Percentiles rank a stretch among this genome's conserved stretches.
Evolutionary conservation across 37 sponge, comb jelly and placozoan species (phyloP).

Genomic region (Geodia barretti): DNA sequence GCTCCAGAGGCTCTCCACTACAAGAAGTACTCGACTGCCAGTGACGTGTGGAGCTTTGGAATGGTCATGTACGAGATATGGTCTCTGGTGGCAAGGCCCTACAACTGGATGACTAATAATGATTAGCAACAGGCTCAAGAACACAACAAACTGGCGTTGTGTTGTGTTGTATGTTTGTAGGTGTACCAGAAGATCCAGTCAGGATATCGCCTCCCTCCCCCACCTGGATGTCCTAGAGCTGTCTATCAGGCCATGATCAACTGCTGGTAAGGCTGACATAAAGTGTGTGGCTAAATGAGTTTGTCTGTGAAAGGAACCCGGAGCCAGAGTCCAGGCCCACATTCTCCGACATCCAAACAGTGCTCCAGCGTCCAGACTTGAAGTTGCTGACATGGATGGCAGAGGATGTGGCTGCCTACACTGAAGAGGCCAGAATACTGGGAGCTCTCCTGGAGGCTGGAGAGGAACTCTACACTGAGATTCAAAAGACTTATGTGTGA

Average conservation of each 20-base stretch:
- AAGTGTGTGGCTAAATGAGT: too few species aligned
- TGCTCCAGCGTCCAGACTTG: constrained; percentile 21
- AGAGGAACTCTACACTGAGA: constrained; percentile 4
- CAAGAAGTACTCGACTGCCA: too few species aligned
- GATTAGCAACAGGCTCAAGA: too few species aligned
- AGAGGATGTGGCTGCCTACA: constrained; percentile 17
- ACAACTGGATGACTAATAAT: too few species aligned
- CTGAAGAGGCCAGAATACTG: constrained; percentile 12
- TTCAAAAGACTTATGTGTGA: constrained; percentile 9
- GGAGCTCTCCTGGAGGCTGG: constrained; percentile 22
- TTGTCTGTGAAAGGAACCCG: constrained; percentile 2
- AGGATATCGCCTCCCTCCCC: too few species aligned
- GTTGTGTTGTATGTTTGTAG: background rate
- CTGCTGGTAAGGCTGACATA: too few species aligned
- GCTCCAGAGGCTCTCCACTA: too few species aligned
- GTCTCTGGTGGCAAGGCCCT: too few species aligned
- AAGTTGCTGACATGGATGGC: constrained; percentile 18
- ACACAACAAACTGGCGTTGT: background rate
- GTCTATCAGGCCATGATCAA: too few species aligned
- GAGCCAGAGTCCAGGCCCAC: constrained; percentile 14
- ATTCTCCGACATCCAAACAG: constrained; percentile 5
- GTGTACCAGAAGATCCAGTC: constrained; percentile 23
- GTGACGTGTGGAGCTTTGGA: too few species aligned
- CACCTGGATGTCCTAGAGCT: too few species aligned
- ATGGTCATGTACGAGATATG: too few species aligned